phyloP scores from a whole-genome alignment of 2,113 vertebrate genomes.

The Phasianus colchicus region DNA sequence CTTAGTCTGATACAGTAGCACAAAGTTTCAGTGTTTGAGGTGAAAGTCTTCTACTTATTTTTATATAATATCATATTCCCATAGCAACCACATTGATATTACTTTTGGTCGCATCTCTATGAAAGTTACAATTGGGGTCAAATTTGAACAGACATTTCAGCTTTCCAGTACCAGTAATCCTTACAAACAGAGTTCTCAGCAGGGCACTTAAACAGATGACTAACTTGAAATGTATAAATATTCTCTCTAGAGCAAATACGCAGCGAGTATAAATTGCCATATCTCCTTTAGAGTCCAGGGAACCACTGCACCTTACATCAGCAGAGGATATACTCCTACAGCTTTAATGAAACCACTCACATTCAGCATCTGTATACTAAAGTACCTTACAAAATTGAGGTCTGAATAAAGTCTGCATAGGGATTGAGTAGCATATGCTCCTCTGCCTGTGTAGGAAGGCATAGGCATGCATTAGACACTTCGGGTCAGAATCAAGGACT shows the following conservation, averaged over 20 bases:
- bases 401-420: neutral
- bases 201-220: neutral
- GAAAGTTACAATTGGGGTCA: slow-evolving; percentile 24
- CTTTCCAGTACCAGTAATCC: neutral
- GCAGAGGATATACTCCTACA: neutral
- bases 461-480: neutral
- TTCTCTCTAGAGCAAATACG: neutral
- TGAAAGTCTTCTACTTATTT: slow-evolving; percentile 4
- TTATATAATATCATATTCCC: neutral
- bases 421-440: neutral
- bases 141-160: slow-evolving; percentile 37
- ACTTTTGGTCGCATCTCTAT: neutral
- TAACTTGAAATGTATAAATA: neutral
- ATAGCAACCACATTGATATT: neutral
- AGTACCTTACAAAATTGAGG: neutral
- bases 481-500: neutral
- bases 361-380: neutral
- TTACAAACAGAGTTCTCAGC: neutral
- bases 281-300: neutral
- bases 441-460: neutral
- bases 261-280: neutral
- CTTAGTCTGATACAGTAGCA: neutral
- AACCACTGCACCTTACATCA: neutral
- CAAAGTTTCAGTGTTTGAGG: neutral
- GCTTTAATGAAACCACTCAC: neutral